These are phyloP conservation scores for Tetramorium parvispinum DNA, from an alignment of 1,140 invertebrate species.

Conservation along the genomic window DNA sequence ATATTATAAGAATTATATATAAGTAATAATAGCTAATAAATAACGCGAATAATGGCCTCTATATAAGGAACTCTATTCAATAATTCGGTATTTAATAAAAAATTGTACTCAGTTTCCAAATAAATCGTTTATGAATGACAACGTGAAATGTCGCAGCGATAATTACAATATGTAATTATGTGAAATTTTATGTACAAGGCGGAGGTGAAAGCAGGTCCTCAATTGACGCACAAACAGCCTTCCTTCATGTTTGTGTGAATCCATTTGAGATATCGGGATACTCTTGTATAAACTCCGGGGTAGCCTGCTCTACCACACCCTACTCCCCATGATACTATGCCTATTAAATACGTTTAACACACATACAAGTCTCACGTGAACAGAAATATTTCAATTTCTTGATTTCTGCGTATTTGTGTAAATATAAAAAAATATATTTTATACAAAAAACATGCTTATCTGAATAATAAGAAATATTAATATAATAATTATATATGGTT, in stretches of 20 bases:
- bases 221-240: constrained; percentile 86
- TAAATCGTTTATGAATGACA: not conserved
- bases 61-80: constrained; percentile 30
- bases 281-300: constrained; percentile 91
- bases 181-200: constrained; percentile 12
- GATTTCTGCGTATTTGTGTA: not conserved
- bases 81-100: not conserved
- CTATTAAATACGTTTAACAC: constrained; percentile 57
- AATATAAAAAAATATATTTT: not conserved
- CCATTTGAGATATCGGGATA: constrained; percentile 89
- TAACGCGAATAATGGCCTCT: not conserved
- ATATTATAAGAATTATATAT: not conserved
- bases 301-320: constrained; percentile 88
- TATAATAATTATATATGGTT: not conserved
- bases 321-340: constrained; percentile 88
- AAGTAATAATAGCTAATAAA: not conserved
- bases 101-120: not conserved
- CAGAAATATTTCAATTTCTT: not conserved
- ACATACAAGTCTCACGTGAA: not conserved
- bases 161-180: not conserved
- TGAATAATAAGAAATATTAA: not conserved
- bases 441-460: not conserved
- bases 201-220: constrained; percentile 30
- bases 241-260: constrained; percentile 88
- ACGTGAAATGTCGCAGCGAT: not conserved